A percentile compares a stretch with the other conserved stretches of the same genome.
These are phyloP conservation scores for Actinia equina DNA, from an alignment of 64 coral and sea anemone genomes.

Conservation along the genomic window DNA sequence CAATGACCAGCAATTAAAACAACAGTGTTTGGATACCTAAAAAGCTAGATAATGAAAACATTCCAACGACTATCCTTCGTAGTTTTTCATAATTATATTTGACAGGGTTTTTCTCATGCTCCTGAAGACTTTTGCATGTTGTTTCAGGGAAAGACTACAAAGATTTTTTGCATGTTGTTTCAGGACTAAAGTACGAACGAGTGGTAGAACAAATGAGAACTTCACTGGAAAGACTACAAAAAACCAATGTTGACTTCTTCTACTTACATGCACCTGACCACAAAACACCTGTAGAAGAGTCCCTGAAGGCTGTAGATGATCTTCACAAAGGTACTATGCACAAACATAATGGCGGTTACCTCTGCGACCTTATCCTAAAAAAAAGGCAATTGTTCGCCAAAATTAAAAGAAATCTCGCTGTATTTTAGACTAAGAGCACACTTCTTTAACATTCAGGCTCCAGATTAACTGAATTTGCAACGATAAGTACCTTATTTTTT, in stretches of 20 bases:
- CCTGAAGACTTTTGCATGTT: background rate
- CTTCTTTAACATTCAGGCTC: background rate
- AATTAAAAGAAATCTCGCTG: background rate
- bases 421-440: background rate
- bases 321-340: conserved; percentile 61
- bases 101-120: no score
- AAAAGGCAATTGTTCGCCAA: background rate
- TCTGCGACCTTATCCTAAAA: background rate
- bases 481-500: background rate
- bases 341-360: background rate
- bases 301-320: conserved; percentile 70
- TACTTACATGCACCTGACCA: conserved; percentile 93
- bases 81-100: no score
- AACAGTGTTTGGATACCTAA: no score
- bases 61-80: no score
- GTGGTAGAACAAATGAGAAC: conserved; percentile 56
- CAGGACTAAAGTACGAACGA: conserved; percentile 62
- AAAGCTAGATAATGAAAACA: no score
- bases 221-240: conserved; percentile 73
- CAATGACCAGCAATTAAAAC: no score
- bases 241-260: conserved; percentile 60
- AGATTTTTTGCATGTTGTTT: background rate
- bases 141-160: no score
- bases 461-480: background rate
- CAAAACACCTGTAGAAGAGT: conserved; percentile 77